phyloP scores from a whole-genome alignment of 2,888 invertebrate species.

The Magallana nippona region DNA sequence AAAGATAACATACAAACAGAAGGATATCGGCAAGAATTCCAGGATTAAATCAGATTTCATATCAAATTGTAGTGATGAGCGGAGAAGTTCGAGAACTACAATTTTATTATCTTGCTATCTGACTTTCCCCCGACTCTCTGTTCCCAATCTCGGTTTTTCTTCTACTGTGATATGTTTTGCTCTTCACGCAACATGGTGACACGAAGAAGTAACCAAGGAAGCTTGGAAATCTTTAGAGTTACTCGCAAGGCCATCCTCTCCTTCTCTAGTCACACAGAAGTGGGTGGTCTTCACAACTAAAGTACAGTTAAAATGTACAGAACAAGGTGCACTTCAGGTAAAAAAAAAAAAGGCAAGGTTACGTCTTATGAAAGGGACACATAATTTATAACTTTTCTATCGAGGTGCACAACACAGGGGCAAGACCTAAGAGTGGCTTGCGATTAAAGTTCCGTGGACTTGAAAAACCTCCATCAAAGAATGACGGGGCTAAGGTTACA shows the following conservation, averaged over 20 bases:
- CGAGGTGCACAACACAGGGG: neutral
- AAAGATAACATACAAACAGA: conserved; percentile 30
- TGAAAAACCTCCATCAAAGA: conserved; percentile 2
- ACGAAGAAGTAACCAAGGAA: neutral
- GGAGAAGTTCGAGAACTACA: neutral
- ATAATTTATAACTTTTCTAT: neutral
- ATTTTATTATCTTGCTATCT: neutral
- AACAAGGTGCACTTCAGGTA: neutral
- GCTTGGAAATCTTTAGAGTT: neutral
- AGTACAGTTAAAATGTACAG: neutral
- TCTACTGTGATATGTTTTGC: neutral
- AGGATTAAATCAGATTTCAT: conserved; percentile 16
- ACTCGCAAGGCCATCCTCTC: neutral
- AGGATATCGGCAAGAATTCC: conserved; percentile 1
- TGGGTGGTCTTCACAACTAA: conserved; percentile 17
- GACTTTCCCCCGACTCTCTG: neutral
- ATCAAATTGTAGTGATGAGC: conserved; percentile 24
- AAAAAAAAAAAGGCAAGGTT: conserved; percentile 6
- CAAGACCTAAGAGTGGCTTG: neutral
- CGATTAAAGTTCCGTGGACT: neutral
- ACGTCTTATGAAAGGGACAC: neutral
- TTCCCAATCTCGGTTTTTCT: neutral
- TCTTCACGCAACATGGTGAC: neutral
- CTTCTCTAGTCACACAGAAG: neutral
- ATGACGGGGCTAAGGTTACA: neutral